A percentile compares a stretch with the other conserved stretches of the same genome.
These are phyloP conservation scores for Pristis pectinata DNA, from an alignment of 2,797 vertebrate species.

Conservation along the genomic window DNA sequence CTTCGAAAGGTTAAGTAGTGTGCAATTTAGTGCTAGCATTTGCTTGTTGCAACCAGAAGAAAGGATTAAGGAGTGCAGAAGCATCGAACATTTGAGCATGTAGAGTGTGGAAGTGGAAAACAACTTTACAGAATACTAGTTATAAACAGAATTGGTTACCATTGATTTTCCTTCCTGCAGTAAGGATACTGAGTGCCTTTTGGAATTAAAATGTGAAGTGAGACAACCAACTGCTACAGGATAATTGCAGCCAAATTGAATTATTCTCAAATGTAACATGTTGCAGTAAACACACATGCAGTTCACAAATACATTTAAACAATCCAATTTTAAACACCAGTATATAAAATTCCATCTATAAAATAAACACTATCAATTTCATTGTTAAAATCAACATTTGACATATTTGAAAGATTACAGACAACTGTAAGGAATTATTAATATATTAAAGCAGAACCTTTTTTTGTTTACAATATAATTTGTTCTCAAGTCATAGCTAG, in stretches of 20 bases:
- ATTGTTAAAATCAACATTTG: not conserved
- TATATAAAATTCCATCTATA: not conserved
- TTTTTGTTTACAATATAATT: not conserved
- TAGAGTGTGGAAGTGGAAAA: not conserved
- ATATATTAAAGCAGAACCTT: not conserved
- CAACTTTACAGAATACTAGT: not conserved
- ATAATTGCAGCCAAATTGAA: not conserved
- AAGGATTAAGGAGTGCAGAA: not conserved
- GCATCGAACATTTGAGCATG: not conserved
- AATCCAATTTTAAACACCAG: not conserved
- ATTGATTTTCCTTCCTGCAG: constrained; percentile 13
- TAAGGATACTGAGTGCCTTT: not conserved
- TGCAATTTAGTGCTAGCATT: not conserved
- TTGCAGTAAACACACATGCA: not conserved
- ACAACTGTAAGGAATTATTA: not conserved
- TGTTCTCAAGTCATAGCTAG: not conserved
- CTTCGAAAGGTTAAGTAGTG: not conserved
- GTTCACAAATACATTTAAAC: not conserved
- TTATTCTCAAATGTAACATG: not conserved
- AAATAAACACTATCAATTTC: not conserved
- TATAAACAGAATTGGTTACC: constrained; percentile 1
- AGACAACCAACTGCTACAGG: not conserved
- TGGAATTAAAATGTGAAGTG: not conserved
- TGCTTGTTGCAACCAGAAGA: not conserved
- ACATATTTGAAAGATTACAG: not conserved